phyloP scores from a whole-genome alignment of 1,140 invertebrate species.

The Arctopsyche grandis region DNA sequence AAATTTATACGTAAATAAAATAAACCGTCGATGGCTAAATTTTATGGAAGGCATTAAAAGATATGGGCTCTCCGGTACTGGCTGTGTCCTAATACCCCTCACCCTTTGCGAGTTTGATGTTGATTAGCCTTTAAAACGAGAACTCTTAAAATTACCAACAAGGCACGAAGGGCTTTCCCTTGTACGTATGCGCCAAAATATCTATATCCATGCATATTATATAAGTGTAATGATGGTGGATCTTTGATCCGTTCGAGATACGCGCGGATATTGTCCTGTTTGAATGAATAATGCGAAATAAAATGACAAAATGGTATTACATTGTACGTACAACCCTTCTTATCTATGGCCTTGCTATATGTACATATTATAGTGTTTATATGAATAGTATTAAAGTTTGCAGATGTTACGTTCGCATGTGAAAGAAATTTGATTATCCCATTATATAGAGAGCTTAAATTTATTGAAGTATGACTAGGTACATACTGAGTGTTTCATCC shows the following conservation, averaged over 20 bases:
- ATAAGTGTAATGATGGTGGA: not conserved
- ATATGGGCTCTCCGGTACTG: constrained; percentile 16
- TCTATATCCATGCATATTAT: not conserved
- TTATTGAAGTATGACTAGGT: no score
- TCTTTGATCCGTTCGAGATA: constrained; percentile 1
- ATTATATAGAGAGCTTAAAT: no score
- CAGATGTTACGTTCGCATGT: no score
- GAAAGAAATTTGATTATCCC: no score
- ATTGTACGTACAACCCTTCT: not conserved
- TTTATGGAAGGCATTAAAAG: constrained; percentile 20
- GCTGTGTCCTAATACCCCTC: not conserved
- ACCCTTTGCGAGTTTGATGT: constrained; percentile 28
- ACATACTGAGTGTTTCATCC: no score
- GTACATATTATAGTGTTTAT: not conserved
- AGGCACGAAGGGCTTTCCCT: not conserved
- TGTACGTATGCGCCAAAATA: not conserved
- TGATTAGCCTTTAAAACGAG: constrained; percentile 54
- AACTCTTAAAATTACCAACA: constrained; percentile 47
- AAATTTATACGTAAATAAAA: not conserved
- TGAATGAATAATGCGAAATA: not conserved
- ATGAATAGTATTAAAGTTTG: not conserved
- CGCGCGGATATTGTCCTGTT: not conserved
- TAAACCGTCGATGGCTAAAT: not conserved
- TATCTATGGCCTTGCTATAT: not conserved
- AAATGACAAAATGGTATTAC: not conserved